Conservation (phyloP, 2,888 invertebrate species). For the Therioaphis trifolii region DNA sequence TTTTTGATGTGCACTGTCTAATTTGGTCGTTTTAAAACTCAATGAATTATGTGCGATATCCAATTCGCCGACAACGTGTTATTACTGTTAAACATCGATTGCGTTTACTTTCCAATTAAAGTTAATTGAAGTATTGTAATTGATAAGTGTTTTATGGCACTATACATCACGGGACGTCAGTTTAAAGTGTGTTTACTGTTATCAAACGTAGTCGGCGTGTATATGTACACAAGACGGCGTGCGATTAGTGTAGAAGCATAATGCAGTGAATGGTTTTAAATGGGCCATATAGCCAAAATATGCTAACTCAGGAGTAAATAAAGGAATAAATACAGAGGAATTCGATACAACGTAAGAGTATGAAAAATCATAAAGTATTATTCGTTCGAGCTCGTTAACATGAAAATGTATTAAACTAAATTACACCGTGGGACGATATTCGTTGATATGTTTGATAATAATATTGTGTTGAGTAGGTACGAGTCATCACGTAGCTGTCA, state of each 20-base stretch:
- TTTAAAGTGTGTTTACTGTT: constrained; percentile 21
- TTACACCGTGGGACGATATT: no score
- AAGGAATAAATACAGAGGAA: no score
- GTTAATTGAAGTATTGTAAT: constrained; percentile 17
- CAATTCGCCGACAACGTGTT: not conserved
- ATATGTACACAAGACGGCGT: constrained; percentile 11
- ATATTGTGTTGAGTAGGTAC: no score
- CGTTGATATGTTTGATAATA: no score
- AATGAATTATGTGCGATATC: not conserved
- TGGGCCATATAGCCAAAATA: not conserved
- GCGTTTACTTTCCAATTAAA: not conserved
- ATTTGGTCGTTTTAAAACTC: no score
- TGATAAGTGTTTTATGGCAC: constrained; percentile 11
- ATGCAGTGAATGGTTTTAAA: not conserved
- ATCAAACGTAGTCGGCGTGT: not conserved
- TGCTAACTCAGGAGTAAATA: not conserved
- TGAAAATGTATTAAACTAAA: no score
- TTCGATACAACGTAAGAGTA: no score
- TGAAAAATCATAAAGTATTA: not conserved
- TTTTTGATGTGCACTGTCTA: no score
- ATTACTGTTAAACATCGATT: not conserved
- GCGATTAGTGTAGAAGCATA: not conserved
- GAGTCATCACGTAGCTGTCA: no score
- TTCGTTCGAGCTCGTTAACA: no score
- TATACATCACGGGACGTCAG: not conserved